Base-by-base conservation (phyloP, 1,140 invertebrate genomes). In the Neelides sp. region DNA sequence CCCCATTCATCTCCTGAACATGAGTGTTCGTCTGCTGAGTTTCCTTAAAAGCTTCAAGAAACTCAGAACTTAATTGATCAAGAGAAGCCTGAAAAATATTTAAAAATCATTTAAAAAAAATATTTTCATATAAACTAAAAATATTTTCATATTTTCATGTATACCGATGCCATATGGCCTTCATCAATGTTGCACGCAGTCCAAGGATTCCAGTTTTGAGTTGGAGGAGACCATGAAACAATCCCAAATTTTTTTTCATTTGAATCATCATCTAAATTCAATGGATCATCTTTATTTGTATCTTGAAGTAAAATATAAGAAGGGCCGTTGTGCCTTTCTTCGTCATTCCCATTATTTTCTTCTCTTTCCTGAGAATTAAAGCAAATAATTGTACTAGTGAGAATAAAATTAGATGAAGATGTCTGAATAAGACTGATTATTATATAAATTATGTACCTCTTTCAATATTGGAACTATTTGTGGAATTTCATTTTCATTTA, bases 121-220 rank as follows among this genome's bases (percentile, higher is more conserved):
- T 17, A 34, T 61, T 24, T 43, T 22, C 20, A 15, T 10, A 13
- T 52, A 28, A 12, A 39, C 34, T 13, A 20, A 4, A 5, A 22
- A 24, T 23, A 4, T 35, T 15, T 27, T 23, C 32, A 47, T 52
- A 32, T 51, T n/a, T 8, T 34, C n/a, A 44, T 20, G 66, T 66
- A 67, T 65, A 78, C 75, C 7, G 75, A 75, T 2, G 91, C 85
- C 35, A 97, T 68, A 8, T 85, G 87, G 43, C 82, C 90, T 64
- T 93, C 88, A 61, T 95, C 93, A 62, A 97, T 94, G 65, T 96
- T 96, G 62, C 85, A 90, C 0, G 78, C 80, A 22, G 78, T 82
- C 92, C 92, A 97, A 7, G 92, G 81, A 70, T 98, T 94, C 92
- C 93, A 98, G 68, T 98, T 98, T 10, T 76, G 76, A 55, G 83